phyloP scores from a whole-genome alignment of 2,113 vertebrate species.

The Rhynchomys soricoides region DNA sequence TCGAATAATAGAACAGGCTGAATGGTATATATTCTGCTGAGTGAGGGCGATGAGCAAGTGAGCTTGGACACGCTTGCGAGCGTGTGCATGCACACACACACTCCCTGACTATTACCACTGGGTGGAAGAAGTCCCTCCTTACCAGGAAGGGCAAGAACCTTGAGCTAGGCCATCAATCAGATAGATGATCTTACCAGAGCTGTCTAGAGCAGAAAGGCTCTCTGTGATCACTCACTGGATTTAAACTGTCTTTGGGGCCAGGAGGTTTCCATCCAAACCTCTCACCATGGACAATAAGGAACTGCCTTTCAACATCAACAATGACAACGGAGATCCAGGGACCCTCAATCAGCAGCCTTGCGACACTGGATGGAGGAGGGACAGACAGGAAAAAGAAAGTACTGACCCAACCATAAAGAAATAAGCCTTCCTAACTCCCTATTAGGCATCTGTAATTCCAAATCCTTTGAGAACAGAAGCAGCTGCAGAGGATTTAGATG shows the following conservation, averaged over 20 bases:
- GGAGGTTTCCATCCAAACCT: neutral
- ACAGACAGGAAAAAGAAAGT: neutral
- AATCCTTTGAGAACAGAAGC: slow-evolving; percentile 34
- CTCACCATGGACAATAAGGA: neutral
- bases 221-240: neutral
- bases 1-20: neutral
- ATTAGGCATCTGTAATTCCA: slow-evolving; percentile 1
- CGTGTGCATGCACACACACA: accelerated
- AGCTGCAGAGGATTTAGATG: slow-evolving; percentile 25
- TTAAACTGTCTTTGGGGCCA: neutral
- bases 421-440: neutral
- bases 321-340: too few relatives aligned
- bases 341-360: too few relatives aligned
- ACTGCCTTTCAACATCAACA: neutral
- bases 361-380: too few relatives aligned
- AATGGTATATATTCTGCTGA: neutral
- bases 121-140: neutral
- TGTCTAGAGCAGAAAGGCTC: neutral
- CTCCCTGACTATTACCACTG: neutral
- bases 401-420: neutral
- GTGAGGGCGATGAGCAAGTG: neutral
- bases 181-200: slow-evolving; percentile 21
- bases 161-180: neutral
- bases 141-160: neutral
- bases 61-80: too few relatives aligned